Conservation (phyloP, 2,797 vertebrate genomes). For the Echeneis naucrates region DNA sequence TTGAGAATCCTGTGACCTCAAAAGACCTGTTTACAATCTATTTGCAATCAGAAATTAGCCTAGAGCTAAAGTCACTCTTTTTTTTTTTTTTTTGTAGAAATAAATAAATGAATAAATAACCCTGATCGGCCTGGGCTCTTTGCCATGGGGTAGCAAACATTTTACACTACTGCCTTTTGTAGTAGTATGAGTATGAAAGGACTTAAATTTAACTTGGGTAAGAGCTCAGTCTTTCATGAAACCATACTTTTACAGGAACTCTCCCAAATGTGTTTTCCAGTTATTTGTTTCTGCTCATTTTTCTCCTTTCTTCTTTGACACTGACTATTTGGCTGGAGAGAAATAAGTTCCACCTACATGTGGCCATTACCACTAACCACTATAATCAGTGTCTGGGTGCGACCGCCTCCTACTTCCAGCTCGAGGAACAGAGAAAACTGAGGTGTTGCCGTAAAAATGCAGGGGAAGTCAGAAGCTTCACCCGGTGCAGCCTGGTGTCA, state of each 20-base stretch:
- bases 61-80: constrained; percentile 33
- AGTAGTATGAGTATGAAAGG: constrained; percentile 45
- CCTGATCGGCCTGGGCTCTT: constrained; percentile 33
- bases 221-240: constrained; percentile 49
- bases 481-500: constrained; percentile 54
- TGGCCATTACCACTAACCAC: constrained; percentile 36
- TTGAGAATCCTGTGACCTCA: constrained; percentile 38
- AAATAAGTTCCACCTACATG: constrained; percentile 65
- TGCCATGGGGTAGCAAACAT: constrained; percentile 43
- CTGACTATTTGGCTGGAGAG: constrained; percentile 62
- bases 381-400: constrained; percentile 47
- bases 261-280: constrained; percentile 36
- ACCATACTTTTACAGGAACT: constrained; percentile 32
- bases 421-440: constrained; percentile 42
- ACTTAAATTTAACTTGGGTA: constrained; percentile 44
- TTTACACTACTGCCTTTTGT: constrained; percentile 49
- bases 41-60: constrained; percentile 52
- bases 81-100: constrained; percentile 22
- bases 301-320: constrained; percentile 36
- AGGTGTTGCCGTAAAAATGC: constrained; percentile 41
- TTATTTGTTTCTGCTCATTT: constrained; percentile 57
- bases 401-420: constrained; percentile 49
- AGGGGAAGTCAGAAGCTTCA: constrained; percentile 38
- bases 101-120: background rate
- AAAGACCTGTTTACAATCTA: constrained; percentile 43